phyloP scores from a whole-genome alignment of 1,140 invertebrate species.

The Drosophila tropicalis region DNA sequence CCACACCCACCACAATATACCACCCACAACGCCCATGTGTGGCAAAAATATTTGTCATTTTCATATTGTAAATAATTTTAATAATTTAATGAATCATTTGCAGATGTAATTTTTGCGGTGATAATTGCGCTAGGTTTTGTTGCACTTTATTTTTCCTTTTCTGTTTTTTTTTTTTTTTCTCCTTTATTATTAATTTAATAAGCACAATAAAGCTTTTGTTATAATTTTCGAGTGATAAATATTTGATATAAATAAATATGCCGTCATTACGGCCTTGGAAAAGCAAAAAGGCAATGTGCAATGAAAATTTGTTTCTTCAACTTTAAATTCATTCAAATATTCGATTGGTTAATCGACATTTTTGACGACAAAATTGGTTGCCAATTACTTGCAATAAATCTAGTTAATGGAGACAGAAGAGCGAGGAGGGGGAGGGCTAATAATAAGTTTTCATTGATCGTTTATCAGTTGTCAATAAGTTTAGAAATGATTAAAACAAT shows the following conservation, averaged over 20 bases:
- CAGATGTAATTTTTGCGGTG: slow-evolving; percentile 29
- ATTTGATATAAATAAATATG: slow-evolving; percentile 62
- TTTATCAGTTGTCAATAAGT: slow-evolving; percentile 4
- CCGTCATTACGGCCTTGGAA: slow-evolving; percentile 11
- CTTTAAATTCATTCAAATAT: no score
- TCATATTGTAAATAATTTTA: slow-evolving; percentile 39
- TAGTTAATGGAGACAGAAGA: neutral
- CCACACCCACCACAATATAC: neutral
- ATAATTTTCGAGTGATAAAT: slow-evolving; percentile 52
- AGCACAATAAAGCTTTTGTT: slow-evolving; percentile 20
- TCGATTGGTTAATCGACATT: no score
- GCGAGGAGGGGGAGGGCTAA: neutral
- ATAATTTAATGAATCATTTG: slow-evolving; percentile 53
- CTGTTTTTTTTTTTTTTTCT: neutral
- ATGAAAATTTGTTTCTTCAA: neutral
- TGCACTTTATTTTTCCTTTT: slow-evolving; percentile 17
- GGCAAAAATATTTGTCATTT: slow-evolving; percentile 23
- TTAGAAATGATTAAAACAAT: slow-evolving; percentile 4
- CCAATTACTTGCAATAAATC: slow-evolving; percentile 2
- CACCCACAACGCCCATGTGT: neutral
- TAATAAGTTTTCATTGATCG: neutral
- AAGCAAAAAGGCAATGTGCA: neutral
- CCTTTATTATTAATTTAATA: slow-evolving; percentile 24
- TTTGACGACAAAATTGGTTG: neutral
- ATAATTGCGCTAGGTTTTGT: slow-evolving; percentile 27